Base-by-base conservation (phyloP, 2,113 vertebrate species). In the Electrona antarctica region DNA sequence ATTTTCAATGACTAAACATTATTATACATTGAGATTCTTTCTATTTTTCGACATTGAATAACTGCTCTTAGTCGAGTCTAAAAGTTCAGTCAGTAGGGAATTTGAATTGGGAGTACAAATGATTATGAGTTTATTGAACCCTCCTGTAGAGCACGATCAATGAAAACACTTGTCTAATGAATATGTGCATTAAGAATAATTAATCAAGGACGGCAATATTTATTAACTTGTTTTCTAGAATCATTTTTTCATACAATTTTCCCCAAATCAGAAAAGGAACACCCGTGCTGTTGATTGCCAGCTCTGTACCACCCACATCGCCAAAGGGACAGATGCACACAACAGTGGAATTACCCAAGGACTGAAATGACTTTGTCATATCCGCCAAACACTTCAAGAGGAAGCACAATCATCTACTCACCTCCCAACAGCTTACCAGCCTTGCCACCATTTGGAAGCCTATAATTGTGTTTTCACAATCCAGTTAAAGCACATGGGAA, bases 401-500 rank as follows among this genome's bases (percentile, higher is more conserved):
- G 47, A 82, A 76, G 29, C 28, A 56, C 47, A 48, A 10, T 80
- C 71, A 80, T 85, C 77, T 64, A 28, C 67, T 33, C 33, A 13
- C 58, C 51, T 47, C 63, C 82, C 66, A 68, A 66, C 67, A 75
- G 63, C 60, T 68, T 59, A 10, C 52, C 49, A 56, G 54, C 33
- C 33, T 51, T 71, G 57, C 47, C 48, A 60, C 52, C 14, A 71
- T 82, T 82, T 69, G 13, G 56, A 70, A 29, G 73, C 69, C 66
- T 73, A 62, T 81, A 87, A 85, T 86, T 87, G 77, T 75, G 71
- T 79, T 83, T 73, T 64, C 58, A 67, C 21, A 71, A 73, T 67
- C 56, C 59, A 59, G 73, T 62, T 65, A 29, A 61, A 65, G 48
- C 82, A 1, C 73, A 79, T 50, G 48, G 57, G 56, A 70, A 60